A percentile compares a stretch with the other conserved stretches of the same genome.
These are phyloP conservation scores for Eilema caniola DNA, from an alignment of 2,888 invertebrate species.

Conservation along the genomic window DNA sequence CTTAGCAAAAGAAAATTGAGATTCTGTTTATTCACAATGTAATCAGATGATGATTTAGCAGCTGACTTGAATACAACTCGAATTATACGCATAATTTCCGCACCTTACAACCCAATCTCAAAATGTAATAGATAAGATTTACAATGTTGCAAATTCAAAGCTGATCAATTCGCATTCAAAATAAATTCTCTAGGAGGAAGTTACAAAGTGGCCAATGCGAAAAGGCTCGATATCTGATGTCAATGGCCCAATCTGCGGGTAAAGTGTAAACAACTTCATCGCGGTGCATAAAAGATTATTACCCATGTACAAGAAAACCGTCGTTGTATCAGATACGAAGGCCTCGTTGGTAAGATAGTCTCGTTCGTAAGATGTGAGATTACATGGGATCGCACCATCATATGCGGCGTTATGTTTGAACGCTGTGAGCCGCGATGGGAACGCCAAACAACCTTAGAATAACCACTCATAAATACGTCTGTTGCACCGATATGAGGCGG, in stretches of 20 bases:
- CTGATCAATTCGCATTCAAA: background rate
- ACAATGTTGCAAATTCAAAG: background rate
- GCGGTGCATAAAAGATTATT: slow-evolving; percentile 68
- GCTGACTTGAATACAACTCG: background rate
- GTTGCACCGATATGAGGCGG: slow-evolving; percentile 58
- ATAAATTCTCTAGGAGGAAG: slow-evolving; percentile 18
- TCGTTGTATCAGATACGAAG: slow-evolving; percentile 63
- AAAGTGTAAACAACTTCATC: slow-evolving; percentile 66
- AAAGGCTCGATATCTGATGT: slow-evolving; percentile 43
- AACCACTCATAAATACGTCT: slow-evolving; percentile 69
- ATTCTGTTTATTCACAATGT: too few species aligned
- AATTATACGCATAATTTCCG: background rate
- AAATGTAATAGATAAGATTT: background rate
- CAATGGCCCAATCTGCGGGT: slow-evolving; percentile 56
- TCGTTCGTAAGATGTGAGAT: slow-evolving; percentile 47
- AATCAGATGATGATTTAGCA: background rate
- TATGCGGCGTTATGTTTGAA: slow-evolving; percentile 59
- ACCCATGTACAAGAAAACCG: slow-evolving; percentile 58
- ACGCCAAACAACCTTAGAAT: slow-evolving; percentile 70
- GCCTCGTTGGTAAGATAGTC: slow-evolving; percentile 51
- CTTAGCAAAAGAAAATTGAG: too few species aligned
- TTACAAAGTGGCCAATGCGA: slow-evolving; percentile 40
- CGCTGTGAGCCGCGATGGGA: slow-evolving; percentile 61
- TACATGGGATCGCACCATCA: slow-evolving; percentile 60
- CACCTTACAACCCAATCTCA: background rate